Evolutionary conservation across 1,140 invertebrate species (phyloP), one percentile per base, ranked within the genome.

Genomic region (Stegodyphus mimosarum): DNA sequence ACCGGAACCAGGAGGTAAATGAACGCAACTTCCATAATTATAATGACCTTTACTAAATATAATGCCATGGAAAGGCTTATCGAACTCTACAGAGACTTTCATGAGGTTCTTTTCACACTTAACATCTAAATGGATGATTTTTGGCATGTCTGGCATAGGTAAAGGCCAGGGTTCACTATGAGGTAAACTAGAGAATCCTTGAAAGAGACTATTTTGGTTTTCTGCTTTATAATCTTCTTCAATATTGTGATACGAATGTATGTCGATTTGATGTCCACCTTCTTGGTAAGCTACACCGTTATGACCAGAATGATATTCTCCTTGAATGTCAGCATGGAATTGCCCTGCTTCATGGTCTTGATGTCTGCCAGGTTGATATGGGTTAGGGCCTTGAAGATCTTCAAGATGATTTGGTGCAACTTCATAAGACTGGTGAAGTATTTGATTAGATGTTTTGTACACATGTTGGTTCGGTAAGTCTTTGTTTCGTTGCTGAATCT

Each of bases 21-120:
- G 96, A 50, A 98, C 95, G 90, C 96, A 98, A 89, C 95, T 95
- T 5, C 94, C 92, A 89, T 97, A 95, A 88, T 95, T 96, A 91
- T 96, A 97, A 91, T 91, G 90, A 53, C 89, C 89, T 84, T 89
- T 89, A 52, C 87, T 88, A 81, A 89, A 89, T n/a, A 89, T 89
- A 10, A 89, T 88, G 13, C 89, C 89, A 83, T 89, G 88, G 87
- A 89, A 89, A 33, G 88, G 88, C 60, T 89, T 89, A 69, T 89
- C 89, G 52, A 89, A 89, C 60, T 88, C 88, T 17, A 88, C 78
- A 11, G 84, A 80, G 11, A 89, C 89, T 81, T 89, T 89, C 89
- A 89, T 89, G 9, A 89, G 67, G 83, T 89, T 89, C 60, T 90
- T 89, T 60, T 89, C 89, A 70, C 89, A 89, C 76, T 89, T 89